Percentiles rank a stretch among this genome's conserved stretches.
Conservation (phyloP, 1,140 invertebrate species). For the Gryon sp. region DNA sequence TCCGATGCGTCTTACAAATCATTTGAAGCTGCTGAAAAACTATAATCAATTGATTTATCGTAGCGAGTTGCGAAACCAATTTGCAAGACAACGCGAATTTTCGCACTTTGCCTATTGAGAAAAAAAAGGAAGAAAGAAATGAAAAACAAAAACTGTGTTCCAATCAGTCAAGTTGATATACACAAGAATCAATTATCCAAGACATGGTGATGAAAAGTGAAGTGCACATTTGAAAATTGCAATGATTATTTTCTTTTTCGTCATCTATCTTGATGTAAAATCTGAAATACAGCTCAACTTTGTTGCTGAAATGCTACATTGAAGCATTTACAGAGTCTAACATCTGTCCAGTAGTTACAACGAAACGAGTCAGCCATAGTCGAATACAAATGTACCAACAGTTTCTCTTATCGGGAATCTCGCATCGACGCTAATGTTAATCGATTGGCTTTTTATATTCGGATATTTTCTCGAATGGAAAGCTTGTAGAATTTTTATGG, state of each 20-base stretch:
- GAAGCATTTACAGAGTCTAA: constrained; percentile 37
- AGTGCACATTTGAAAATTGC: too few species aligned
- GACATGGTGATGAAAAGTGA: constrained; percentile 28
- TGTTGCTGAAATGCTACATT: constrained; percentile 18
- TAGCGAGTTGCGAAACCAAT: not conserved
- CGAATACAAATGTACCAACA: constrained; percentile 41
- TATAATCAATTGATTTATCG: constrained; percentile 37
- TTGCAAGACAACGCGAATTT: too few species aligned
- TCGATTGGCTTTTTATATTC: constrained; percentile 22
- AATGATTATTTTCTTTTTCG: constrained; percentile 14
- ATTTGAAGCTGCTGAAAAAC: constrained; percentile 11
- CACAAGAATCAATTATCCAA: constrained; percentile 36
- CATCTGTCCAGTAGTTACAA: constrained; percentile 52
- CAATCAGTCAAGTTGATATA: constrained; percentile 32
- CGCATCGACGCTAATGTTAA: constrained; percentile 23
- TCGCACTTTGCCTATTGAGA: constrained; percentile 1
- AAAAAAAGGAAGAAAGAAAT: not conserved
- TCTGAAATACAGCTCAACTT: constrained; percentile 32
- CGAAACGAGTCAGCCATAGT: constrained; percentile 46
- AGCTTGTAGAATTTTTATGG: too few species aligned
- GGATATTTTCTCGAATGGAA: not conserved
- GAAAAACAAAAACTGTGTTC: constrained; percentile 10
- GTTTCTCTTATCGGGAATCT: constrained; percentile 35
- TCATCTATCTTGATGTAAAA: constrained; percentile 36
- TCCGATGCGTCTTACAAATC: constrained; percentile 34